A percentile compares a stretch with the other conserved stretches of the same genome.
Evolutionary conservation across 2,888 invertebrate species (phyloP).

Genomic region (Smittia aterrima): DNA sequence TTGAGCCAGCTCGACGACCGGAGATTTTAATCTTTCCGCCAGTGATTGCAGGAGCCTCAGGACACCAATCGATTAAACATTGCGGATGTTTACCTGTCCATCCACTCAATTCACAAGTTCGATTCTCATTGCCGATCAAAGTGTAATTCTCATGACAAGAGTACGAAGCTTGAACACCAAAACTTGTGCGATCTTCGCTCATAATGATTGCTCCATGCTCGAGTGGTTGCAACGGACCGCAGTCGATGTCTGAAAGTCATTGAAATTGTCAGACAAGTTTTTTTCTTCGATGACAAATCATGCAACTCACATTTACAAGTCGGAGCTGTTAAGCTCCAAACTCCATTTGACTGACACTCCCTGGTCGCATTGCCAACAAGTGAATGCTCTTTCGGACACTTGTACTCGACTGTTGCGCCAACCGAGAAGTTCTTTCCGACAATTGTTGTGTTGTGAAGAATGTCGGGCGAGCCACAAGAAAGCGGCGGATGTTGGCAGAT

Average conservation of each 20-base stretch:
- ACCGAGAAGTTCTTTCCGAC: slow-evolving; percentile 65
- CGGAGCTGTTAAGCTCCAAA: slow-evolving; percentile 80
- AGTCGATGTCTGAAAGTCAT: slow-evolving; percentile 71
- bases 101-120: slow-evolving; percentile 72
- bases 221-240: slow-evolving; percentile 66
- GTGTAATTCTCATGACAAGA: slow-evolving; percentile 83
- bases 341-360: slow-evolving; percentile 70
- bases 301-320: slow-evolving; percentile 76
- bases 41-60: slow-evolving; percentile 73
- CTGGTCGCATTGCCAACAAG: slow-evolving; percentile 68
- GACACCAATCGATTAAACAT: slow-evolving; percentile 85
- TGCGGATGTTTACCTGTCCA: slow-evolving; percentile 79
- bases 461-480: slow-evolving; percentile 85
- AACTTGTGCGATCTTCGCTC: slow-evolving; percentile 70
- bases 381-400: slow-evolving; percentile 80
- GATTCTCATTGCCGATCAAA: slow-evolving; percentile 68
- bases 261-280: background rate
- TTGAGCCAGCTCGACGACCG: slow-evolving; percentile 76
- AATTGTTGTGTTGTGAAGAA: slow-evolving; percentile 78
- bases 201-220: slow-evolving; percentile 71
- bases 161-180: slow-evolving; percentile 73
- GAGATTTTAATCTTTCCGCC: slow-evolving; percentile 71
- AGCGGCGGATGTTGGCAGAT: slow-evolving; percentile 86
- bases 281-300: background rate
- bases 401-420: slow-evolving; percentile 70